phyloP scores from a whole-genome alignment of 2,113 vertebrate genomes.

The Puntigrus tetrazona region DNA sequence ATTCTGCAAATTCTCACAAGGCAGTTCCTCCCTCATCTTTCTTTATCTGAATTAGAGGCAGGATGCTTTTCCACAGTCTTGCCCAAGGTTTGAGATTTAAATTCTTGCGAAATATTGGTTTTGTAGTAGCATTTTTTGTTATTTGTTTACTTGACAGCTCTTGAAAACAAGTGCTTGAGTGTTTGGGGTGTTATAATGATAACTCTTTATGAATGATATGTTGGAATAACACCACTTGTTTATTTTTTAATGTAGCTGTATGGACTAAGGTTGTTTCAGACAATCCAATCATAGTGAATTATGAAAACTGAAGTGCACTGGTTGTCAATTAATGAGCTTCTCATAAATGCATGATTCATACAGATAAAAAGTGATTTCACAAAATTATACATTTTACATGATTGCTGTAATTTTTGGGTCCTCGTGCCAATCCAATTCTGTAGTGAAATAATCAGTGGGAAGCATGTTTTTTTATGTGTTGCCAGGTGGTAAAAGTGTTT shows the following conservation, averaged over 20 bases:
- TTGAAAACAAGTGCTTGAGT: neutral
- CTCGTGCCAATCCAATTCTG: too few relatives aligned
- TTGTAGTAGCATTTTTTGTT: neutral
- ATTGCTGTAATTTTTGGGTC: too few relatives aligned
- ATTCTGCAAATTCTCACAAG: conserved; percentile 85
- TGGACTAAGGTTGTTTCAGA: neutral
- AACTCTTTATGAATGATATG: neutral
- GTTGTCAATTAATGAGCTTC: neutral
- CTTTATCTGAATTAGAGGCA: conserved; percentile 79
- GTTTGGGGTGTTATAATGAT: neutral
- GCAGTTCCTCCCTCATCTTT: conserved; percentile 90
- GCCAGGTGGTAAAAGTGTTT: conserved; percentile 82
- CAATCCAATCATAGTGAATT: neutral
- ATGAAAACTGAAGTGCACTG: neutral
- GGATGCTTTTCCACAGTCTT: conserved; percentile 86
- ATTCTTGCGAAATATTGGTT: neutral
- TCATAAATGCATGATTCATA: neutral
- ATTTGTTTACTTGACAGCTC: neutral
- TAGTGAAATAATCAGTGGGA: neutral
- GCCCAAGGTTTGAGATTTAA: conserved; percentile 81
- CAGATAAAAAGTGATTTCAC: neutral
- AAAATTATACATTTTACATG: too few relatives aligned
- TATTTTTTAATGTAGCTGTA: neutral
- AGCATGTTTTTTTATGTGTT: neutral
- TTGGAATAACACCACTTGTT: too few relatives aligned